These are phyloP conservation scores for Dicranocentrus wangi DNA, from an alignment of 2,888 invertebrate species.

Conservation along the genomic window DNA sequence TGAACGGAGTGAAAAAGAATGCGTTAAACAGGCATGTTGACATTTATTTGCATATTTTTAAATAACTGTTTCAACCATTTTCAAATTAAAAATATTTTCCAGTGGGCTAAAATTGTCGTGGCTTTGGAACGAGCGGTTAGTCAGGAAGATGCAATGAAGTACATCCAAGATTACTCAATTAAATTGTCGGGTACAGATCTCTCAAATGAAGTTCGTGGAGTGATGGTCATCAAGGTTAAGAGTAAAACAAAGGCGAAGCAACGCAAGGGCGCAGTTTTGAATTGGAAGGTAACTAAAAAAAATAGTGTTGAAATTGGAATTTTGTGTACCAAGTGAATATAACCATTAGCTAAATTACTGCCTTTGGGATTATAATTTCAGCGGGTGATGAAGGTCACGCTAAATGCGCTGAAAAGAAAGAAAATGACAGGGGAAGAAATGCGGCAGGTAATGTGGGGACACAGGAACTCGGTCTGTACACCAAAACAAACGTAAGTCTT, in stretches of 20 bases:
- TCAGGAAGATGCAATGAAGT: conserved; percentile 90
- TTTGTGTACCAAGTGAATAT: too few species aligned
- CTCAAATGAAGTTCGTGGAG: conserved; percentile 89
- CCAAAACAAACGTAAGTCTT: conserved; percentile 75
- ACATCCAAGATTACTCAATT: conserved; percentile 95
- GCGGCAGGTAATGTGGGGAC: conserved; percentile 91
- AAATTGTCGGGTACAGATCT: conserved; percentile 87
- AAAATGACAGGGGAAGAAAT: conserved; percentile 91
- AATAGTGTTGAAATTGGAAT: background rate
- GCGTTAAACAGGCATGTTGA: conserved; percentile 96
- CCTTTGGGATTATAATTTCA: too few species aligned
- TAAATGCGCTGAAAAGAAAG: conserved; percentile 86
- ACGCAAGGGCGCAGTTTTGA: conserved; percentile 93
- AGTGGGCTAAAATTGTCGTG: conserved; percentile 99
- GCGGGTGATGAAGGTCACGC: conserved; percentile 91
- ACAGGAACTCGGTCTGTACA: conserved; percentile 86
- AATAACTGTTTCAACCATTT: too few species aligned
- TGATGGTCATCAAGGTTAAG: conserved; percentile 98
- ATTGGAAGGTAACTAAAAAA: conserved; percentile 99
- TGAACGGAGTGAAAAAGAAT: conserved; percentile 98
- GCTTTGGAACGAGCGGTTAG: conserved; percentile 95
- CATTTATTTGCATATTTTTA: too few species aligned
- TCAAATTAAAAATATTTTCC: too few species aligned
- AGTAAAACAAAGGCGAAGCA: conserved; percentile 96
- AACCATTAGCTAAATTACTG: too few species aligned